A percentile compares a stretch with the other conserved stretches of the same genome.
phyloP scores from a whole-genome alignment of 2,888 invertebrate species.

The Pseudolycoriella hygida region DNA sequence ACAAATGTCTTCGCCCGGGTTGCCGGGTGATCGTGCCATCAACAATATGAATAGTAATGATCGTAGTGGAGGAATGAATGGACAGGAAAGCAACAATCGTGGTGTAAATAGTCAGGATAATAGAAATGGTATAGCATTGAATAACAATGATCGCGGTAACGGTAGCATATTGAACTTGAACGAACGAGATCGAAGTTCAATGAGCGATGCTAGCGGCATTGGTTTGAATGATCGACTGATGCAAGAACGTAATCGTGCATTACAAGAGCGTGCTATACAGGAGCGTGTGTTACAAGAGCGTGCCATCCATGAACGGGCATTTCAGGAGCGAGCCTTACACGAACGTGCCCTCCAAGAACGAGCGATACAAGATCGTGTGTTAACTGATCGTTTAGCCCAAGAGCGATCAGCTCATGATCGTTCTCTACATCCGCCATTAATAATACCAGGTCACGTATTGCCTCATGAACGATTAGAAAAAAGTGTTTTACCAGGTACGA shows the following conservation, averaged over 20 bases:
- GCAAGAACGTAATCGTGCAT: constrained; percentile 13
- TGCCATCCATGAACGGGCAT: constrained; percentile 12
- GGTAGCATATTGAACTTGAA: constrained; percentile 1
- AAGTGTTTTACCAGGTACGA: constrained; percentile 10
- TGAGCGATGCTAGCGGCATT: constrained; percentile 12
- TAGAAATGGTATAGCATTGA: neutral
- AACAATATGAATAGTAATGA: neutral
- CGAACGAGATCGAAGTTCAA: constrained; percentile 1
- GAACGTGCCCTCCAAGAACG: constrained; percentile 13
- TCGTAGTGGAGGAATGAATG: neutral
- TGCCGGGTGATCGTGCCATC: constrained; percentile 8
- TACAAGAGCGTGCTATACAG: constrained; percentile 14
- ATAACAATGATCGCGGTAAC: neutral
- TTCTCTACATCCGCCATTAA: constrained; percentile 5
- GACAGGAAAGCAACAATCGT: neutral
- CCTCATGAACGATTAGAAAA: constrained; percentile 13
- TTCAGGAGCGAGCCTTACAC: constrained; percentile 13
- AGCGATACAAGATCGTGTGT: constrained; percentile 13
- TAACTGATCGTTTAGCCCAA: constrained; percentile 13
- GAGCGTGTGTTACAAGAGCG: constrained; percentile 13
- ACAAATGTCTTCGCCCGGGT: constrained; percentile 14
- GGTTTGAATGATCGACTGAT: constrained; percentile 14
- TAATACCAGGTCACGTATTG: constrained; percentile 8
- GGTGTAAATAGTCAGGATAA: constrained; percentile 3
- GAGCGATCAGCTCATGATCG: constrained; percentile 7